These are phyloP conservation scores for Phrixothrix hirtus DNA, from an alignment of 2,888 invertebrate species.

Conservation along the genomic window DNA sequence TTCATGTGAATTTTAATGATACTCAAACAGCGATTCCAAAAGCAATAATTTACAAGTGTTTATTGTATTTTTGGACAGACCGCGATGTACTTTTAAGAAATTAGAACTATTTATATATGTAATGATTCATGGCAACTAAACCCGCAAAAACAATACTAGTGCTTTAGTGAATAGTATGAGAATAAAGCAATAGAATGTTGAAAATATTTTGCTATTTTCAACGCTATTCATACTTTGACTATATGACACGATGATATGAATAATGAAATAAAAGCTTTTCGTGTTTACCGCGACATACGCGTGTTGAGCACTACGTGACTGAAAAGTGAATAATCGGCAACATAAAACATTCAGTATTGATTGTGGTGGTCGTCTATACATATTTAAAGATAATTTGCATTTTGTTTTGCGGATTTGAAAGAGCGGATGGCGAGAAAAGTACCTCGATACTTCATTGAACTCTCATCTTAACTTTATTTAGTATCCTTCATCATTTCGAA, in stretches of 20 bases:
- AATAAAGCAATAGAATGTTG: too few relatives aligned
- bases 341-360: background rate
- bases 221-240: slow-evolving; percentile 41
- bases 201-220: slow-evolving; percentile 5
- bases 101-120: background rate
- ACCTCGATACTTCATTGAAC: too few relatives aligned
- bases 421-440: too few relatives aligned
- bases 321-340: slow-evolving; percentile 9
- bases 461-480: too few relatives aligned
- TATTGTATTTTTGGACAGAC: too few relatives aligned
- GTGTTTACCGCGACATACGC: slow-evolving; percentile 46
- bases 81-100: background rate
- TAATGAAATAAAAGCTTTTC: slow-evolving; percentile 52
- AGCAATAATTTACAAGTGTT: background rate
- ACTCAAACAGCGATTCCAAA: background rate
- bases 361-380: background rate
- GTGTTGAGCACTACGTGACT: slow-evolving; percentile 45
- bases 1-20: too few relatives aligned
- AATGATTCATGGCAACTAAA: background rate
- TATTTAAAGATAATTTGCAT: too few relatives aligned
- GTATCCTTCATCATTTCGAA: too few relatives aligned
- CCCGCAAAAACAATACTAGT: too few relatives aligned
- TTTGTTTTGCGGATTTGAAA: too few relatives aligned
- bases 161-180: too few relatives aligned
- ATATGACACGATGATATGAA: slow-evolving; percentile 46